A percentile compares a stretch with the other conserved stretches of the same genome.
phyloP scores from a whole-genome alignment of 1,140 invertebrate genomes.

The Ceratina australensis region DNA sequence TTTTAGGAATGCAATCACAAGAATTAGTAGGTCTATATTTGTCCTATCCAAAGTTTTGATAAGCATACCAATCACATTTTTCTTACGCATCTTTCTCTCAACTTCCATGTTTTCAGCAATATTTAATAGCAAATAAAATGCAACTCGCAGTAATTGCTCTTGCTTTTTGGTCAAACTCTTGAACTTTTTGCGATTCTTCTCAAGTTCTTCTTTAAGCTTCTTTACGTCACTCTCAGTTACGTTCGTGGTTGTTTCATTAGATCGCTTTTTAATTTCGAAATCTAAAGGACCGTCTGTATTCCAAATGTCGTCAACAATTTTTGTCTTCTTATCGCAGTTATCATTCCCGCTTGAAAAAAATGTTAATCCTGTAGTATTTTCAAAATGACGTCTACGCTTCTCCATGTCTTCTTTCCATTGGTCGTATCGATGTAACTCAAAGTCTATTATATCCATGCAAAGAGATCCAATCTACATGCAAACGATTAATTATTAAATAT shows the following conservation, averaged over 20 bases:
- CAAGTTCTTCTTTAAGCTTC: constrained; percentile 88
- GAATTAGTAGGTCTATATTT: constrained; percentile 92
- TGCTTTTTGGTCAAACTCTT: constrained; percentile 93
- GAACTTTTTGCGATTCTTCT: constrained; percentile 89
- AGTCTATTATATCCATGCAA: constrained; percentile 97
- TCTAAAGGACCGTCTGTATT: constrained; percentile 73
- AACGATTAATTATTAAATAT: constrained; percentile 50
- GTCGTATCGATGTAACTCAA: constrained; percentile 94
- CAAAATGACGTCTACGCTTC: constrained; percentile 78
- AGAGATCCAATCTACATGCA: constrained; percentile 92
- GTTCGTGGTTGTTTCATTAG: constrained; percentile 63
- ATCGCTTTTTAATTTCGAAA: constrained; percentile 72
- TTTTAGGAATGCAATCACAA: constrained; percentile 96
- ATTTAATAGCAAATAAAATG: constrained; percentile 95
- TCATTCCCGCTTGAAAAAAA: constrained; percentile 70
- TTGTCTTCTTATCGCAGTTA: constrained; percentile 73
- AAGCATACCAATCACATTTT: constrained; percentile 93
- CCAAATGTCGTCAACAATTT: constrained; percentile 75
- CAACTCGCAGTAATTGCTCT: constrained; percentile 92
- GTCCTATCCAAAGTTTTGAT: constrained; percentile 92
- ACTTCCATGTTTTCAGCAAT: constrained; percentile 96
- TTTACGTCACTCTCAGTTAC: constrained; percentile 78
- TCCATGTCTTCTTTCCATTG: constrained; percentile 96
- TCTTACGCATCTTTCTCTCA: constrained; percentile 98
- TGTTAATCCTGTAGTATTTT: constrained; percentile 75